Evolutionary conservation across 1,140 invertebrate genomes (phyloP).

Genomic region (Sinella curviseta): DNA sequence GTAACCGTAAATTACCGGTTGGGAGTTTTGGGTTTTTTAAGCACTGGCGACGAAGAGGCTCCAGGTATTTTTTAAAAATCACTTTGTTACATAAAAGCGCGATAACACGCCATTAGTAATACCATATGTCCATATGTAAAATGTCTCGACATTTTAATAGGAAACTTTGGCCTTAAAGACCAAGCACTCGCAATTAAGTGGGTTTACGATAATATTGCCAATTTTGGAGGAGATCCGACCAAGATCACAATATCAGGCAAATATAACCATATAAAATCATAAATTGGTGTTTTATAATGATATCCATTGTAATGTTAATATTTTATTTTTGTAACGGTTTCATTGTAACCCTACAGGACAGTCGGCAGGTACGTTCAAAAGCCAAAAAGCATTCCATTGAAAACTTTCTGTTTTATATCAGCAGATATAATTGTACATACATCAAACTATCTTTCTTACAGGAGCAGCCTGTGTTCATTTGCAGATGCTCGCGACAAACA

Average conservation of each 20-base stretch:
- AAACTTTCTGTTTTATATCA: no score
- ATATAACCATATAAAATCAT: neutral
- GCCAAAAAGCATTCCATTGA: no score
- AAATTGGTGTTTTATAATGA: neutral
- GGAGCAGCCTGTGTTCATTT: conserved; percentile 29
- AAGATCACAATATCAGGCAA: conserved; percentile 26
- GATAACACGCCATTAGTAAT: no score
- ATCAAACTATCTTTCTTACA: no score
- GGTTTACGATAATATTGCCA: conserved; percentile 37
- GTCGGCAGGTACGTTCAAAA: no score
- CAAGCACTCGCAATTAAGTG: conserved; percentile 41
- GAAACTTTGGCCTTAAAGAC: conserved; percentile 14
- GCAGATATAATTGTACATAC: no score
- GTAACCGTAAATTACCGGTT: conserved; percentile 46
- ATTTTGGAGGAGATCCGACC: conserved; percentile 31
- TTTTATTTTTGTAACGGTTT: no score
- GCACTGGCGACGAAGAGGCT: neutral
- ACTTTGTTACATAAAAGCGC: no score
- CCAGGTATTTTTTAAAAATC: conserved; percentile 13
- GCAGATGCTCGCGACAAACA: conserved; percentile 30
- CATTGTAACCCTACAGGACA: conserved; percentile 14
- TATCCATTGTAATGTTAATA: no score
- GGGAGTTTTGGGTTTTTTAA: conserved; percentile 16
- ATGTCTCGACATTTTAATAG: neutral
- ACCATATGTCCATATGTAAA: neutral